phyloP scores from a whole-genome alignment of 2,113 vertebrate species.

The Ranitomeya imitator region DNA sequence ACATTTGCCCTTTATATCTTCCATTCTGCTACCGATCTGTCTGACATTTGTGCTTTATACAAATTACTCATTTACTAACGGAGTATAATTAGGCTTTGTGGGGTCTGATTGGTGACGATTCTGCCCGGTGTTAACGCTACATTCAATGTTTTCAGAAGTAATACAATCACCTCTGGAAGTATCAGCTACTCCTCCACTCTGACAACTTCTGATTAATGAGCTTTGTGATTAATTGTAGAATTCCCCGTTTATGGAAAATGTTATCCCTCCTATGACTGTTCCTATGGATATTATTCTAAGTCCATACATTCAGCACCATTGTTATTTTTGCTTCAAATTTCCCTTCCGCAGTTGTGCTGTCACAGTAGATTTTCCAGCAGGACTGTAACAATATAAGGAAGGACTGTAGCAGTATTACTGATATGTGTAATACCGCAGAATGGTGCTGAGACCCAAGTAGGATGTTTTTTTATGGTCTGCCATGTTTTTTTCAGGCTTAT shows the following conservation, averaged over 20 bases:
- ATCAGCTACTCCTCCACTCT: neutral
- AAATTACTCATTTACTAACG: neutral
- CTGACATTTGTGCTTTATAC: neutral
- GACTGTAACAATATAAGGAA: neutral
- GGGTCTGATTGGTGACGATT: neutral
- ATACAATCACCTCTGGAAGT: neutral
- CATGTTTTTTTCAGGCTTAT: neutral
- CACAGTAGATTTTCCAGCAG: neutral
- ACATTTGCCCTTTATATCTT: neutral
- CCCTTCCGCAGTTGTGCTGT: neutral
- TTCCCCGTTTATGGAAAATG: neutral
- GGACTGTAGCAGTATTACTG: neutral
- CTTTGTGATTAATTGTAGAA: neutral
- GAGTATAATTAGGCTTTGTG: neutral
- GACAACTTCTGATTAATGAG: constrained; percentile 15
- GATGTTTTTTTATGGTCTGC: neutral
- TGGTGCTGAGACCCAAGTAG: neutral
- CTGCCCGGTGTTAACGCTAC: neutral
- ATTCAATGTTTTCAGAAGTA: neutral
- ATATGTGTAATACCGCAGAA: neutral
- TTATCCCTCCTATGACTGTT: neutral
- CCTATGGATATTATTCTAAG: neutral
- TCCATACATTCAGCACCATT: neutral
- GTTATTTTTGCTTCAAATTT: neutral
- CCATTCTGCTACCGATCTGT: neutral